A percentile compares a stretch with the other conserved stretches of the same genome.
These are phyloP conservation scores for Planiliza haematocheilus DNA, from an alignment of 2,113 vertebrate genomes.

Conservation along the genomic window DNA sequence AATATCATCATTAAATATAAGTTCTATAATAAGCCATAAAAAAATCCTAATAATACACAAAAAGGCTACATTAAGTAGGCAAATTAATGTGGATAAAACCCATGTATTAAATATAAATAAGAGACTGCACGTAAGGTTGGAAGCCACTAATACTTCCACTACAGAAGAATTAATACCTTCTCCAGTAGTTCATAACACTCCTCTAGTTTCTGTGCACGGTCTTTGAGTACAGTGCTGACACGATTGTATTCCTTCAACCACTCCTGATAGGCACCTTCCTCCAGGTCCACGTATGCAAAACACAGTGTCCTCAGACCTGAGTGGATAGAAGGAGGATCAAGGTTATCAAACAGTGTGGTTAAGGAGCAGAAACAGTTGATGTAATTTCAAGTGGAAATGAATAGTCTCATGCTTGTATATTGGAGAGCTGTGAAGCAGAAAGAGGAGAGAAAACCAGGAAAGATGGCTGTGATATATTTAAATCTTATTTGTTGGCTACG, in stretches of 20 bases:
- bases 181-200: slow-evolving; percentile 97
- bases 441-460: not conserved
- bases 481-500: not conserved
- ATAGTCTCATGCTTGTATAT: no score
- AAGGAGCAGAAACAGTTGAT: not conserved
- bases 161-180: slow-evolving; percentile 83
- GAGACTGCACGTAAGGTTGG: no score
- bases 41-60: no score
- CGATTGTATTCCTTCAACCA: slow-evolving; percentile 91
- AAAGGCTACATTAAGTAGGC: no score
- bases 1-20: no score
- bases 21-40: no score
- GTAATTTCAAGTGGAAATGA: no score
- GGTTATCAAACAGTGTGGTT: not conserved
- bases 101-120: no score
- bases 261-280: slow-evolving; percentile 88
- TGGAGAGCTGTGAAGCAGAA: not conserved
- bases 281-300: slow-evolving; percentile 94
- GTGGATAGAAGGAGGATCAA: slow-evolving; percentile 1
- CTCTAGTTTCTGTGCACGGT: slow-evolving; percentile 91
- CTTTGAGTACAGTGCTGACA: slow-evolving; percentile 90
- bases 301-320: slow-evolving; percentile 95
- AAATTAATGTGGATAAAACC: no score
- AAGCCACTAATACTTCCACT: not conserved
- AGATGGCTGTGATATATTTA: not conserved